Evolutionary conservation across 1,140 invertebrate genomes (phyloP).

Genomic region (Drosophila rhopaloa): DNA sequence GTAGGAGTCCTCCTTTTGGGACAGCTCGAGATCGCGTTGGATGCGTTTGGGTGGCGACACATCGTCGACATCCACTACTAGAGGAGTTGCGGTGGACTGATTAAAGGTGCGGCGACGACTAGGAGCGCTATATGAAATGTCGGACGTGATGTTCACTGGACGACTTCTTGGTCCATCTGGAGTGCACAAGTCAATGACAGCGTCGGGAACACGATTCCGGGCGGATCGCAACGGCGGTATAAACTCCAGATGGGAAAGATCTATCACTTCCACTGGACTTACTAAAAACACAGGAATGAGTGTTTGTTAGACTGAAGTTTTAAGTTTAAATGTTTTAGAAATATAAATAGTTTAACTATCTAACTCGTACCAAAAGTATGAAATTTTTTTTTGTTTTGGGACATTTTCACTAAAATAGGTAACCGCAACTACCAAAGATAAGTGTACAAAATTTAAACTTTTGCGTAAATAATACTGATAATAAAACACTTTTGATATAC

Average conservation of each 20-base stretch:
- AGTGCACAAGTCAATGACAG: slow-evolving; percentile 44
- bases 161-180: slow-evolving; percentile 1
- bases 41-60: slow-evolving; percentile 29
- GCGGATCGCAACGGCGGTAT: not conserved
- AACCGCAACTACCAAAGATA: too few species aligned
- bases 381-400: too few species aligned
- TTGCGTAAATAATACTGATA: too few species aligned
- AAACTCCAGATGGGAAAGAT: slow-evolving; percentile 27
- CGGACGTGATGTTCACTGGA: not conserved
- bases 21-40: not conserved
- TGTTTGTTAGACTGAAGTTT: too few species aligned
- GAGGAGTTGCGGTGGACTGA: too few species aligned
- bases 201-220: slow-evolving; percentile 11
- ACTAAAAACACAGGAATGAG: slow-evolving; percentile 1
- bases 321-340: too few species aligned
- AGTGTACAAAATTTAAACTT: too few species aligned
- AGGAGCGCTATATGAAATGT: not conserved
- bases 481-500: too few species aligned
- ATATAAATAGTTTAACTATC: too few species aligned
- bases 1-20: slow-evolving; percentile 26
- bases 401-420: too few species aligned
- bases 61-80: slow-evolving; percentile 4
- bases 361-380: too few species aligned
- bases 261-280: slow-evolving; percentile 47
- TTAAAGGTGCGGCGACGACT: not conserved